Base-by-base conservation (phyloP, 2,797 vertebrate species). In the Crenuchus spilurus region DNA sequence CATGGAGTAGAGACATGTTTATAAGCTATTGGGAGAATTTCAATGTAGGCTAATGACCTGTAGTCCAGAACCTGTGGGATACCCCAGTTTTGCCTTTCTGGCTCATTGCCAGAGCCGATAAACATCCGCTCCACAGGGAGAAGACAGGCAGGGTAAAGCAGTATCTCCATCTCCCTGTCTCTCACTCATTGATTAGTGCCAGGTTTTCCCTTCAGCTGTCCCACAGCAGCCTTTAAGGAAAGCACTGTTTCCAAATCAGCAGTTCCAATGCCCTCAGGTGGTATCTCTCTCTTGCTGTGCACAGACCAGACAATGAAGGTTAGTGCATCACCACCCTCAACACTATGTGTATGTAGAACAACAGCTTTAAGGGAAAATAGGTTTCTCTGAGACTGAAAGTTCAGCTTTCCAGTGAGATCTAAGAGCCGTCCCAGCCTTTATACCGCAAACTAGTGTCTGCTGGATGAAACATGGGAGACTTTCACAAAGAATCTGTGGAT, bases 121-220 rank as follows among this genome's bases (percentile, higher is more conserved):
- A 69, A 65, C 35, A 76, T 69, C 51, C 44, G 10, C 26, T 60
- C 60, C 16, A 11, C 54, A 26, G 66, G 54, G 72, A 70, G 52
- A 74, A 33, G 20, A 76, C 82, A 74, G 83, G 82, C 78, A 75
- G 54, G 76, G 70, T 78, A 79, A 64, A 75, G 8, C 62, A 75
- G 39, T 4, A 35, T 78, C 81, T 79, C 83, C 70, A 69, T 77
- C 77, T 69, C 44, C 7, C 44, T 61, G 30, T 76, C 65, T 46
- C 35, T 72, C 54, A 39, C 68, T 48, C 83, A 90, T 90, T 84
- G 87, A 91, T 89, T 83, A 78, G 8, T 52, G 61, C 41, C 22
- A 64, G 10, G 74, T 62, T 73, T 73, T 44, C 51, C 79, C 77
- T 3, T 51, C 30, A 39, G 35, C 61, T 66, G 65, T 86, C 85